These are phyloP conservation scores for Cephus nigrinus DNA, from an alignment of 2,888 invertebrate species.

Conservation along the genomic window DNA sequence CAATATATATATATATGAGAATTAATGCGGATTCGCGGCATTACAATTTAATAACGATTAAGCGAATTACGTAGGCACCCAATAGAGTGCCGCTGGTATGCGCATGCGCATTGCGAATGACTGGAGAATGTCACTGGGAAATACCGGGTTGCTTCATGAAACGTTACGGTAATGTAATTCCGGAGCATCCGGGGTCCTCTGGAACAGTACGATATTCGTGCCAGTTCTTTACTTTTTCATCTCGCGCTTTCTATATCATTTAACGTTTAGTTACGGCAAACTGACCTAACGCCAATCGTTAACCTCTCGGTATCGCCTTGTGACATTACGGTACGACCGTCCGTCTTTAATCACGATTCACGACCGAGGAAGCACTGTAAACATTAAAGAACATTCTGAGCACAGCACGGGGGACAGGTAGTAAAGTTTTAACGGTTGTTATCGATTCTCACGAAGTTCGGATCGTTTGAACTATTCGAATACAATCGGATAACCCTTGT, in stretches of 20 bases:
- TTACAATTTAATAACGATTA: not conserved
- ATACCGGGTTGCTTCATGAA: slow-evolving; percentile 34
- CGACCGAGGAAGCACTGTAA: not conserved
- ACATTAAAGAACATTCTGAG: not conserved
- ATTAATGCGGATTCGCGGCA: not conserved
- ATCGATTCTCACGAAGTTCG: not conserved
- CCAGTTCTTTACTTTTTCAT: not conserved
- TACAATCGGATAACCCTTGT: not conserved
- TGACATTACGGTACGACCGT: not conserved
- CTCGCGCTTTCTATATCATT: not conserved
- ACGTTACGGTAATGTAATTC: not conserved
- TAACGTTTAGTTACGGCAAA: not conserved
- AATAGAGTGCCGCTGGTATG: not conserved
- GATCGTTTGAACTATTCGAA: not conserved
- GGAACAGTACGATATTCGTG: not conserved
- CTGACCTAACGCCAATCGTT: not conserved
- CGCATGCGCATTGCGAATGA: not conserved
- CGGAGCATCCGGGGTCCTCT: not conserved
- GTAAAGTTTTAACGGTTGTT: not conserved
- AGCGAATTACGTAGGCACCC: not conserved
- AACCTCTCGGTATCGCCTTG: not conserved
- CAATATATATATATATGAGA: too few relatives aligned
- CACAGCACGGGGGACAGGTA: not conserved
- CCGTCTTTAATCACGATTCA: not conserved
- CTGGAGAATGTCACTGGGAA: slow-evolving; percentile 39